Evolutionary conservation across 2,797 vertebrate species (phyloP).

Genomic region (Chelon labrosus): DNA sequence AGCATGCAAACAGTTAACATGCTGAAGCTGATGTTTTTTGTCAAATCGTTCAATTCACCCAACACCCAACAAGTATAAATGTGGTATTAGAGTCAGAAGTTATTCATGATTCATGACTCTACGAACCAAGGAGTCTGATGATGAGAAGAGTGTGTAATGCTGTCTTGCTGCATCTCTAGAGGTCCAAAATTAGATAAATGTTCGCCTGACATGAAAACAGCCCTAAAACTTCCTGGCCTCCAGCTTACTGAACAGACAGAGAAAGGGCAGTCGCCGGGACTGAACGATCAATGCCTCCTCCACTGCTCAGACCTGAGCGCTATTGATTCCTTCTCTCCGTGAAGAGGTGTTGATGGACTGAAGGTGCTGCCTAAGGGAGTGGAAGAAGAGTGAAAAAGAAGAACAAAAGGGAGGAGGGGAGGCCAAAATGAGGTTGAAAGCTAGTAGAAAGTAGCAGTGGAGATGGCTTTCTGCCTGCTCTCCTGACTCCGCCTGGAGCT

Average conservation of each 20-base stretch:
- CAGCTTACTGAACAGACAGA: conserved; percentile 33
- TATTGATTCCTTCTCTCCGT: conserved; percentile 53
- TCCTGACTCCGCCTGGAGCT: conserved; percentile 20
- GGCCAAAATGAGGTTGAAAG: conserved; percentile 7
- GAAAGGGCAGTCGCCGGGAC: conserved; percentile 44
- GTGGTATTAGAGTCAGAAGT: too few relatives aligned
- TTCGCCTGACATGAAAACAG: conserved; percentile 34
- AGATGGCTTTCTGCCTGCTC: conserved; percentile 1
- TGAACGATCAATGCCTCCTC: conserved; percentile 54
- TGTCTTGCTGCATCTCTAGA: conserved; percentile 19
- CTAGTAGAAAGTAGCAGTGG: conserved; percentile 10
- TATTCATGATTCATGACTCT: too few relatives aligned
- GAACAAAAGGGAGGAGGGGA: conserved; percentile 1
- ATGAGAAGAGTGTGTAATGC: background rate
- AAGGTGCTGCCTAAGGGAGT: conserved; percentile 59
- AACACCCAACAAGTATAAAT: too few relatives aligned
- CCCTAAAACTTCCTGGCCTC: conserved; percentile 38
- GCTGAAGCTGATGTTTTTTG: too few relatives aligned
- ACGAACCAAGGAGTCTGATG: too few relatives aligned
- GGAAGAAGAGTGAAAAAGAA: conserved; percentile 43
- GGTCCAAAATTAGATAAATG: conserved; percentile 50
- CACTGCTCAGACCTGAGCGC: conserved; percentile 36
- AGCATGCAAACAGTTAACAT: too few relatives aligned
- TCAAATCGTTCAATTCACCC: too few relatives aligned
- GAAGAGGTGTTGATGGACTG: conserved; percentile 64